Conservation (phyloP, 2,797 vertebrate genomes). For the Arremon aurantiirostris region DNA sequence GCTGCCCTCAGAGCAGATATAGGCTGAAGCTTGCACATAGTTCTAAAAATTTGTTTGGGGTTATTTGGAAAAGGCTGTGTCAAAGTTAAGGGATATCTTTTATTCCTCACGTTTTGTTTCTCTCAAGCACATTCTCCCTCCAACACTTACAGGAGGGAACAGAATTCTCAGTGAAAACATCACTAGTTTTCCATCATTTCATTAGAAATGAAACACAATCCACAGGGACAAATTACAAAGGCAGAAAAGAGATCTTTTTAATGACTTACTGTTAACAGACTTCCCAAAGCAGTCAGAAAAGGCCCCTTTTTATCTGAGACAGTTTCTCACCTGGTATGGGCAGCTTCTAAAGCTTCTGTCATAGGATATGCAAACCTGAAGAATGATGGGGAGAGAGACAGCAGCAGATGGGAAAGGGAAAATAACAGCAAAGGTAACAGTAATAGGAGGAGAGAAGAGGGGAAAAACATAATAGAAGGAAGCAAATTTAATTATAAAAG, state of each 20-base stretch:
- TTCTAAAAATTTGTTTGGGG: background rate
- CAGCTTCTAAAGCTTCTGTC: constrained; percentile 58
- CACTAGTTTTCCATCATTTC: constrained; percentile 31
- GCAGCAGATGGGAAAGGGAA: constrained; percentile 40
- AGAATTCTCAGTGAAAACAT: constrained; percentile 16
- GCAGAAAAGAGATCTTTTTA: constrained; percentile 68
- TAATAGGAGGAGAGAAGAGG: background rate
- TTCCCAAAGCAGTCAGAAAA: constrained; percentile 60
- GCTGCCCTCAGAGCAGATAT: background rate
- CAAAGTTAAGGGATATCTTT: background rate
- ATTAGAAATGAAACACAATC: constrained; percentile 61
- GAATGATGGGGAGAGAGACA: constrained; percentile 20
- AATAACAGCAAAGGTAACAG: background rate
- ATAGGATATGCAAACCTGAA: constrained; percentile 54
- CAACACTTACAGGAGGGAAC: background rate
- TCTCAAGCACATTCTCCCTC: background rate
- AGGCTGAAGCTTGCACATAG: background rate
- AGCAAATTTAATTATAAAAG: background rate
- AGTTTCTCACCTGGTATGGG: constrained; percentile 63
- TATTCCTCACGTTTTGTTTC: background rate
- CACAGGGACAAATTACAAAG: constrained; percentile 66
- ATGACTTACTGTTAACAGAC: constrained; percentile 76
- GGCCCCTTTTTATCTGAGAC: constrained; percentile 58
- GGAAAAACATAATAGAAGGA: background rate
- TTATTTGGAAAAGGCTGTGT: background rate